Evolutionary conservation across 2,113 vertebrate genomes (phyloP).

Genomic region (Heterochromis multidens): DNA sequence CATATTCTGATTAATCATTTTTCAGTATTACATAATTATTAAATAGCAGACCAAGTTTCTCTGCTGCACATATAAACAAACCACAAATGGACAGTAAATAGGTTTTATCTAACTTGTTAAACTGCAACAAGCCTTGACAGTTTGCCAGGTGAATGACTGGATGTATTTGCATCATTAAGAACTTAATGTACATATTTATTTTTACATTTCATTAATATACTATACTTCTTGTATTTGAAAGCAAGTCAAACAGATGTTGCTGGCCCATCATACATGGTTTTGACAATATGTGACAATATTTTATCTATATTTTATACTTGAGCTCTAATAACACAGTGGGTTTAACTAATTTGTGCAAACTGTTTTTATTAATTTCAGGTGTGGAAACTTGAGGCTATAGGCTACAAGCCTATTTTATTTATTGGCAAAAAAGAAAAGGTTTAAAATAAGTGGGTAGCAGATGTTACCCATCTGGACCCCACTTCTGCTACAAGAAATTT

Average conservation of each 20-base stretch:
- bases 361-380: too few species aligned
- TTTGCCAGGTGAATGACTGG: background rate
- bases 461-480: background rate
- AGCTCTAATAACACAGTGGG: too few species aligned
- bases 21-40: background rate
- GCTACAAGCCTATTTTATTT: background rate
- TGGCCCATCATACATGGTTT: too few species aligned
- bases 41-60: background rate
- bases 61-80: background rate
- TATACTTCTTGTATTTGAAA: too few species aligned
- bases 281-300: too few species aligned
- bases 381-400: too few species aligned
- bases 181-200: background rate
- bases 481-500: background rate
- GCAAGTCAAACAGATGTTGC: background rate
- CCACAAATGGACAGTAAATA: background rate
- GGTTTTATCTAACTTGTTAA: background rate
- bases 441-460: background rate
- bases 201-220: too few species aligned
- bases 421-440: background rate
- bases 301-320: too few species aligned
- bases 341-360: too few species aligned
- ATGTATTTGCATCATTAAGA: background rate
- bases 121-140: background rate
- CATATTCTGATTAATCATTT: rapidly evolving